Evolutionary conservation across 2,888 invertebrate species (phyloP), one percentile per base, ranked within the genome.

Genomic region (Electrophaes corylata): DNA sequence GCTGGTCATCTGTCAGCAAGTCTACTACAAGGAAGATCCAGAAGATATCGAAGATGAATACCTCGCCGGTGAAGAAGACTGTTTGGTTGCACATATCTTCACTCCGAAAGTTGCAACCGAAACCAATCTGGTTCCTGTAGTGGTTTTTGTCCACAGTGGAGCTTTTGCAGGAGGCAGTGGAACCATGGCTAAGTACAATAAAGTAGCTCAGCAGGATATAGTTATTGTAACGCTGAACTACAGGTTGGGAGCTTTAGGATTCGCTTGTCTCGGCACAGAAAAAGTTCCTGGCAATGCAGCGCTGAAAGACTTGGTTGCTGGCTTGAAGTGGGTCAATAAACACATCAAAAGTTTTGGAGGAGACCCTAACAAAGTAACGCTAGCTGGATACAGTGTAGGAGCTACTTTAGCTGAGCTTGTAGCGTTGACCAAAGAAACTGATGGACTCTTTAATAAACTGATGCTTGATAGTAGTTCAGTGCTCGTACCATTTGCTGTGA

Each of bases 351-450:
- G 93, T 49, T 97, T 98, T 78, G 96, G 97, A 14, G 98, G 98
- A 6, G 95, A 97, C 85, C 94, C 95, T 0, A 92, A 93, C 29
- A 94, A 94, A 72, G 93, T 98, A 0, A 97, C 97, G 0, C 79
- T 98, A 1, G 94, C 96, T 73, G 98, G 98, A 0, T 96, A 96
- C 74, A 96, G 95, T 56, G 95, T 96, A 4, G 96, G 96, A 5
- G 96, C 95, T 0, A 88, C 94, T 1, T 80, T 91, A 80, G 90
- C 88, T 6, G 90, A 91, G 52, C 44, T 91, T 3, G 66, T 89
- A 12, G 75, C 81, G 0, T 49, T 91, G 1, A 84, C 88, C 0
- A 81, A 83, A 68, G 70, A 81, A 51, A 71, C 86, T 18, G 71
- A 76, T 19, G 89, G 89, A 26, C 69, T 91, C 20, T 78, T 91